Evolutionary conservation across 1,140 invertebrate genomes (phyloP), one percentile per base, ranked within the genome.

Genomic region (Zaprionus davidi): DNA sequence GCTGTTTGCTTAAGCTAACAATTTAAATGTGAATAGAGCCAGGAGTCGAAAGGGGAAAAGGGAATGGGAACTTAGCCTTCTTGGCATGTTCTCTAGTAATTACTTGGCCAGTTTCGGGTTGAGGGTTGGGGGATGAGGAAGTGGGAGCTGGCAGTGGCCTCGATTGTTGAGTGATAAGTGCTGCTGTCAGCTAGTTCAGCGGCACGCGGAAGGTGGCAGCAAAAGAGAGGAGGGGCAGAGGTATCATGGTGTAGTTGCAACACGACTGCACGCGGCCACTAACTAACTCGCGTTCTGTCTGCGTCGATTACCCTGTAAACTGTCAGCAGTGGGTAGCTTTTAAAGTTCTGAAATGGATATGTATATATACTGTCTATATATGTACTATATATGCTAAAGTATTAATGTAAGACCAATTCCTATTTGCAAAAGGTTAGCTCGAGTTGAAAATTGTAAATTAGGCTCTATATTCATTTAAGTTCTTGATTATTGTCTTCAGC

Each of bases 161-260:
- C 78, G 83, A 87, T 82, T 79, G 79, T 75, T 86, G 83, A 87
- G 76, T 86, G 83, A 86, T 82, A 86, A 82, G 76, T 86, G 79
- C 74, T 79, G 79, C 67, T 68, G 68, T 75, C 75, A 56, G 82
- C 51, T 65, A 17, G n/a, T 15, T 26, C 11, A 3, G 1, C 12
- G 28, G 17, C 13, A 36, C 53, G 12, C 7, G 6, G 15, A 11
- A 38, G 36, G 15, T 13, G 38, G 9, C 22, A 58, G 56, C 17
- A 34, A 38, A 1, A 5, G 7, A 5, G 5, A 38, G 31, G 31
- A 9, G 31, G 7, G 0, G 7, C 1, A 6, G 36, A 15, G 13
- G 5, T 15, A 6, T 24, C 20, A 59, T 13, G 17, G 41, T 38
- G 26, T 11, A 24, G 24, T 57, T 44, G 64, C 56, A 67, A 64